Percentiles rank a stretch among this genome's conserved stretches.
Evolutionary conservation across 2,888 invertebrate species (phyloP).

Genomic region (Callosobruchus maculatus): DNA sequence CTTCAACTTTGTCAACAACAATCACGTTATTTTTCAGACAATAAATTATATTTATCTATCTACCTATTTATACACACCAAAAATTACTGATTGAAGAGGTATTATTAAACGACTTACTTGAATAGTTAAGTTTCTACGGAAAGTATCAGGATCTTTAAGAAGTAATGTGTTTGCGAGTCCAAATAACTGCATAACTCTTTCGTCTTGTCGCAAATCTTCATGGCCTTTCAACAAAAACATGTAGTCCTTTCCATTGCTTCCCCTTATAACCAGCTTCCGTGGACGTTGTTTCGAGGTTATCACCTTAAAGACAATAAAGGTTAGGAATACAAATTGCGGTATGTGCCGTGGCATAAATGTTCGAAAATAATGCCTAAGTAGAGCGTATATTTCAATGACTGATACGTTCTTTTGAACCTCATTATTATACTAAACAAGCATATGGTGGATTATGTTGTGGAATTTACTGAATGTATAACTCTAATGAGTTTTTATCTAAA

Average conservation of each 20-base stretch:
- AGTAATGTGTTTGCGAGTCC: conserved; percentile 95
- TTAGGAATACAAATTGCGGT: not conserved
- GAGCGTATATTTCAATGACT: no score
- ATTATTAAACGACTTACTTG: conserved; percentile 46
- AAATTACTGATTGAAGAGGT: no score
- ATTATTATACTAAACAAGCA: no score
- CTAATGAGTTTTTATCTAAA: not conserved
- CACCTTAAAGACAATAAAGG: conserved; percentile 55
- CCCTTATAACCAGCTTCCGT: conserved; percentile 86
- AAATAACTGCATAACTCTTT: conserved; percentile 96
- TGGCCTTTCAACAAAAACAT: conserved; percentile 98
- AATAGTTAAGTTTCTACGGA: conserved; percentile 77
- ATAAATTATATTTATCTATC: no score
- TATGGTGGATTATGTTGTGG: no score
- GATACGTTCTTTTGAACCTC: no score
- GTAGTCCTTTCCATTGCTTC: conserved; percentile 96
- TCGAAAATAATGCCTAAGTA: no score
- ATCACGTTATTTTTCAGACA: no score
- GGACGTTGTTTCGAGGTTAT: conserved; percentile 98
- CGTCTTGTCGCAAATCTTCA: conserved; percentile 97
- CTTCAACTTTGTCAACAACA: no score
- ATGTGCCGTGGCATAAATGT: no score
- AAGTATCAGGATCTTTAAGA: conserved; percentile 93
- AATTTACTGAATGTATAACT: no score
- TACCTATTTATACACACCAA: no score